Evolutionary conservation across 2,888 invertebrate genomes (phyloP), one percentile per base, ranked within the genome.

Genomic region (Lathronympha strigana): DNA sequence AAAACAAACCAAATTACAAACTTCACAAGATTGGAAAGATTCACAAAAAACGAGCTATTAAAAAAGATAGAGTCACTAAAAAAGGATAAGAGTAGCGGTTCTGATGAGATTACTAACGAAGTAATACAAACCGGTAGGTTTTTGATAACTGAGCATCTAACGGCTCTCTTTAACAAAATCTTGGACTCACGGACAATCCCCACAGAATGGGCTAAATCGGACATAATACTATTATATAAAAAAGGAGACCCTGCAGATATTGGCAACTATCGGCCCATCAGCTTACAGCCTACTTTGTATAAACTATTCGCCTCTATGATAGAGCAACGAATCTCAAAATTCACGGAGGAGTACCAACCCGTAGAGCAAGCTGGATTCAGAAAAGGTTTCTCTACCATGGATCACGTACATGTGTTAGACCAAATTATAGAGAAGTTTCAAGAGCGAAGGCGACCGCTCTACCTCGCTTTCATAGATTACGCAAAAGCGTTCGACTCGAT

Each of bases 141-240:
- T 13, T 5, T 55, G 25, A 11, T 43, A 28, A 25, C 17, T 1
- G 1, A 9, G 1, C 17, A 23, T 11, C 17, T 40, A 4, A 17
- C 55, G 4, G 31, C 19, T 19, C 31, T 55, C 4, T 57, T 28
- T 43, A 57, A 31, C 11, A 57, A 45, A 28, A 57, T 55, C 8
- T 15, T 55, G 11, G 15, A 55, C 1, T 15, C 23, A 11, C 40
- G 23, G 5, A 40, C 5, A 38, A 57, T 25, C 4, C 53, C 38
- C 1, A 15, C 0, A 13, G 31, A 53, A 36, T 53, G 36, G 53
- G 36, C 53, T 0, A 21, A 53, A 23, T 53, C 36, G 6, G 17
- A 31, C 11, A 51, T 51, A 9, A 51, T 33, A 19, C 19, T 51
- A 21, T 11, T 51, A 19, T 51, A 51, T n/a, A n/a, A n/a, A n/a